Evolutionary conservation across 1,140 invertebrate genomes (phyloP).

Genomic region (Drosophila rhopaloa): DNA sequence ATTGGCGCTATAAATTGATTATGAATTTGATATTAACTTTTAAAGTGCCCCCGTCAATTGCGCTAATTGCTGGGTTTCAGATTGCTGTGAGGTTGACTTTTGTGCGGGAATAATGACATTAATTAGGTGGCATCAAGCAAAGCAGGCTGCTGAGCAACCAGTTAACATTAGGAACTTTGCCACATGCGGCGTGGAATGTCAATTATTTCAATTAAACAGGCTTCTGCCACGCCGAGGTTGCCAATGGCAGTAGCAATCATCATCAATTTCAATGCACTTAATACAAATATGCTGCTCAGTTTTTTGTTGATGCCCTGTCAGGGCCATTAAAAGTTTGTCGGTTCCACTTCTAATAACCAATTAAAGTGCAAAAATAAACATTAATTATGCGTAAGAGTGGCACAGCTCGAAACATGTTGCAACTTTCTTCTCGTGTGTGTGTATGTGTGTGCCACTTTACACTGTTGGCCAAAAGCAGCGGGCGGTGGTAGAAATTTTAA

Average conservation of each 20-base stretch:
- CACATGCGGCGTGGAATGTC: slow-evolving; percentile 51
- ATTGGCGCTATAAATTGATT: slow-evolving; percentile 40
- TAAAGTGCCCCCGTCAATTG: slow-evolving; percentile 14
- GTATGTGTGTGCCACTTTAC: slow-evolving; percentile 9
- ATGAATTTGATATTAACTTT: slow-evolving; percentile 24
- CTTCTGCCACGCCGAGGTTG: slow-evolving; percentile 15
- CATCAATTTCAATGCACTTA: slow-evolving; percentile 46
- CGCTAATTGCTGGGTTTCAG: slow-evolving; percentile 16
- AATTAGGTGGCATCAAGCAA: slow-evolving; percentile 33
- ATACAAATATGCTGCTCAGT: slow-evolving; percentile 20
- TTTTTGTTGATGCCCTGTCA: slow-evolving; percentile 22
- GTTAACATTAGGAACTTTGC: slow-evolving; percentile 52
- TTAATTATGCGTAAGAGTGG: slow-evolving; percentile 58
- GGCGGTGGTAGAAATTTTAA: slow-evolving; percentile 23
- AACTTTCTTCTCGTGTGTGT: slow-evolving; percentile 20
- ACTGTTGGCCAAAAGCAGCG: slow-evolving; percentile 9
- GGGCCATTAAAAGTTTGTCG: slow-evolving; percentile 67
- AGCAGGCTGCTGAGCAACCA: slow-evolving; percentile 15
- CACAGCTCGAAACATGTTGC: slow-evolving; percentile 23
- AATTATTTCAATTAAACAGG: slow-evolving; percentile 48
- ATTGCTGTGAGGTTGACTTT: slow-evolving; percentile 19
- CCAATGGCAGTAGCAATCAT: slow-evolving; percentile 28
- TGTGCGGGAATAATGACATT: slow-evolving; percentile 34
- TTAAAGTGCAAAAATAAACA: slow-evolving; percentile 80
- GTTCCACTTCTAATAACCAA: slow-evolving; percentile 68